phyloP scores from a whole-genome alignment of 1,140 invertebrate genomes.

The Meloidogyne floridensis region DNA sequence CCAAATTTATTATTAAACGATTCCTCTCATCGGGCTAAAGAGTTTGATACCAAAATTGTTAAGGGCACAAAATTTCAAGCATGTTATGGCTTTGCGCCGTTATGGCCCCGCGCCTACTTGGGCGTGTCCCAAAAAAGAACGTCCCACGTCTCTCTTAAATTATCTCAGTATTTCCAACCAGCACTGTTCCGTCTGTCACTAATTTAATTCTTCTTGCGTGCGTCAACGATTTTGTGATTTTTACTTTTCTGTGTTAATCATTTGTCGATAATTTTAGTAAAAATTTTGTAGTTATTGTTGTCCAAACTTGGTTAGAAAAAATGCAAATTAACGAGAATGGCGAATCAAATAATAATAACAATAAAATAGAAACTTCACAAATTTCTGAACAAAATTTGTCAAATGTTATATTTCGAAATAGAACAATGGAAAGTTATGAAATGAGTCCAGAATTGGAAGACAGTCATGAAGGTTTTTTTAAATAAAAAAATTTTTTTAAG shows the following conservation, averaged over 20 bases:
- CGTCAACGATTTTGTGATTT: too few relatives aligned
- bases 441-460: conserved; percentile 27
- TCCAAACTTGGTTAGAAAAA: neutral
- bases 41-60: too few relatives aligned
- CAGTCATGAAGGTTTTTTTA: conserved; percentile 21
- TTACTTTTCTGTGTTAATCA: neutral
- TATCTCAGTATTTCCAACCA: too few relatives aligned
- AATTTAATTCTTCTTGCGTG: too few relatives aligned
- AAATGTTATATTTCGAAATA: conserved; percentile 1
- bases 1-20: too few relatives aligned
- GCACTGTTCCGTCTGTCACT: too few relatives aligned
- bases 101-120: too few relatives aligned
- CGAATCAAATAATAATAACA: neutral
- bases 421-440: conserved; percentile 9
- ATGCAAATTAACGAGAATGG: neutral
- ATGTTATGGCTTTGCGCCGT: too few relatives aligned
- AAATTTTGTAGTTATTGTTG: neutral
- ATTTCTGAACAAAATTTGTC: neutral
- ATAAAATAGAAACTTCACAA: neutral
- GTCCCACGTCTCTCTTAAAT: too few relatives aligned
- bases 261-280: neutral
- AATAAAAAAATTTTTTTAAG: neutral
- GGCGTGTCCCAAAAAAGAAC: too few relatives aligned
- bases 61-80: too few relatives aligned
- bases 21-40: too few relatives aligned